These are phyloP conservation scores for Oscheius sp. DNA, from an alignment of 2,888 invertebrate genomes.

Conservation along the genomic window DNA sequence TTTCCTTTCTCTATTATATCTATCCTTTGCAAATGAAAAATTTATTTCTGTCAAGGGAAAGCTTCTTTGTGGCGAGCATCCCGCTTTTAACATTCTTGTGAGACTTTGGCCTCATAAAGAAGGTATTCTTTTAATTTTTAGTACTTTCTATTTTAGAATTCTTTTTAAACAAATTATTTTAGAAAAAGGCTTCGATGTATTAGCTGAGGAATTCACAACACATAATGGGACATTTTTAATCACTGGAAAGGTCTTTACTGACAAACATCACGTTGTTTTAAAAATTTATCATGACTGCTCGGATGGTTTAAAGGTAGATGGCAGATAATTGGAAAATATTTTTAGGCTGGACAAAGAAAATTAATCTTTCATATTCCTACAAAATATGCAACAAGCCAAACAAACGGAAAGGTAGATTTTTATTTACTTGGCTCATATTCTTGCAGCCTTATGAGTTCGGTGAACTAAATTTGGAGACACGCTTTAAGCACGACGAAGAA, in stretches of 20 bases:
- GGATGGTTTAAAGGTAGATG: slow-evolving; percentile 47
- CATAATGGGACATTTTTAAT: slow-evolving; percentile 5
- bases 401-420: neutral
- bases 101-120: slow-evolving; percentile 14
- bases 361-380: slow-evolving; percentile 47
- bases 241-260: neutral
- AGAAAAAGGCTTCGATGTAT: slow-evolving; percentile 4
- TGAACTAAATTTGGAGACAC: slow-evolving; percentile 41
- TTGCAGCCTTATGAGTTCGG: slow-evolving; percentile 40
- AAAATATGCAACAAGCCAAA: slow-evolving; percentile 32
- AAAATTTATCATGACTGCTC: slow-evolving; percentile 49
- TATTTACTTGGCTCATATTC: neutral
- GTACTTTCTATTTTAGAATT: too few relatives aligned
- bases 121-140: slow-evolving; percentile 12
- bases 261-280: neutral
- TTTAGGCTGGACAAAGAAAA: slow-evolving; percentile 45
- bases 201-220: slow-evolving; percentile 10
- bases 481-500: slow-evolving; percentile 44
- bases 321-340: neutral
- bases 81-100: slow-evolving; percentile 19
- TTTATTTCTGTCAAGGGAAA: slow-evolving; percentile 8
- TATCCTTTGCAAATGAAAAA: neutral
- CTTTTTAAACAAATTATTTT: too few relatives aligned
- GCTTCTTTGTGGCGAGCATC: slow-evolving; percentile 8
- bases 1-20: neutral